Evolutionary conservation across 2,113 vertebrate genomes (phyloP), one percentile per base, ranked within the genome.

Genomic region (Jacana jacana): DNA sequence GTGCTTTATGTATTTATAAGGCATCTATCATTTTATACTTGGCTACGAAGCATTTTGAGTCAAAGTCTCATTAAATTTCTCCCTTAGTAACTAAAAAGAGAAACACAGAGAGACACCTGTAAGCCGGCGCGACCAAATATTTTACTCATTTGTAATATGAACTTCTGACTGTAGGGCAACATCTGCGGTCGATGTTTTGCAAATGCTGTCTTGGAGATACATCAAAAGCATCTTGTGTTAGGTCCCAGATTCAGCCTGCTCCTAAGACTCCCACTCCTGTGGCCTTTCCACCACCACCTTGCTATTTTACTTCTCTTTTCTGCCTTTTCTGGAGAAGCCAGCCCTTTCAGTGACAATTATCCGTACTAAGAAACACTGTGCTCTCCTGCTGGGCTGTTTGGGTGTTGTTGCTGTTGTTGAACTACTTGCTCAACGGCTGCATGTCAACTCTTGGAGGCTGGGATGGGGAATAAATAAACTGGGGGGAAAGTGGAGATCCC

Each of bases 11-110:
- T 52, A 58, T 77, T 94, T 91, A 35, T 77, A 92, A 93, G 35
- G 12, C 12, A 54, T 28, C 52, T 57, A 61, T 78, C 2, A 68
- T 58, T 85, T 88, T 52, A 4, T 76, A n/a, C 13, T 69, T 71
- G 54, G 69, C 20, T 58, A n/a, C 2, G 27, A 82, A 80, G 13
- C 5, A 70, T 58, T 81, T 91, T 79, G 30, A 68, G 40, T 95
- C 37, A 95, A 95, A 86, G 75, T 65, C 58, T 95, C 20, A 81
- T 95, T 95, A 94, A 39, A 90, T 81, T 95, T 95, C 77, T 93
- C 30, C 33, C 42, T 88, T 93, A 71, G 22, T 37, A 81, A 94
- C 64, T 89, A 91, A 82, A 94, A 95, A 81, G 64, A 82, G 25
- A 91, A 89, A 46, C 19, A 75, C 15, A 61, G 30, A 84, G 58